These are phyloP conservation scores for Hemitrygon akajei DNA, from an alignment of 2,797 vertebrate genomes.

Conservation along the genomic window DNA sequence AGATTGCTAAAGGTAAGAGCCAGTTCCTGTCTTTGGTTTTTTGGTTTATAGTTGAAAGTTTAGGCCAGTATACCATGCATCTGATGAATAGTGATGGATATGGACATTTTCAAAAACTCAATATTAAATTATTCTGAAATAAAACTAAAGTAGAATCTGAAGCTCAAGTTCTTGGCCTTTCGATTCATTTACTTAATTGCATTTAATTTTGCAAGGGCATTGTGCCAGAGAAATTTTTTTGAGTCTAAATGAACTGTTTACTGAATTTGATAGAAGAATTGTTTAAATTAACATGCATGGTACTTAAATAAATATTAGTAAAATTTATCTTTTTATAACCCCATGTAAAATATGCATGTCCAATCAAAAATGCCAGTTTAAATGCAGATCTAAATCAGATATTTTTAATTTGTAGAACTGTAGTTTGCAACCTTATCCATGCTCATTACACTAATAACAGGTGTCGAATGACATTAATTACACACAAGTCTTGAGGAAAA, in stretches of 20 bases:
- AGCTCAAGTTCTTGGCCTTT: background rate
- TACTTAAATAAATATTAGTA: background rate
- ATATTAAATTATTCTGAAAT: background rate
- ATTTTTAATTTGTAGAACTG: background rate
- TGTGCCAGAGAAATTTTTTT: background rate
- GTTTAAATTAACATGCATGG: too few species aligned
- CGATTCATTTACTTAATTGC: background rate
- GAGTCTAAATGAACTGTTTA: background rate
- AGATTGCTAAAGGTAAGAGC: too few species aligned
- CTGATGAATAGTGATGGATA: background rate
- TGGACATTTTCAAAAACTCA: background rate
- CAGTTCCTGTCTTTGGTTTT: background rate
- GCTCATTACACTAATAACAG: constrained; percentile 30
- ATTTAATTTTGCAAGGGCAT: background rate
- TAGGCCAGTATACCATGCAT: background rate
- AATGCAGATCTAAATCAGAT: background rate
- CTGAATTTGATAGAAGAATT: too few species aligned
- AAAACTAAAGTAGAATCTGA: background rate
- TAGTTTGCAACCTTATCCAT: constrained; percentile 10
- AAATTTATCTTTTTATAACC: background rate
- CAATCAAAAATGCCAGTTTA: background rate
- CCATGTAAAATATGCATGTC: background rate
- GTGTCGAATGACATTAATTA: constrained; percentile 33
- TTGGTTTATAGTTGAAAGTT: background rate
- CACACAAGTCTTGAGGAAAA: constrained; percentile 25